A percentile compares a stretch with the other conserved stretches of the same genome.
These are phyloP conservation scores for Ommatoiulus sabulosus DNA, from an alignment of 2,888 invertebrate genomes.

Conservation along the genomic window DNA sequence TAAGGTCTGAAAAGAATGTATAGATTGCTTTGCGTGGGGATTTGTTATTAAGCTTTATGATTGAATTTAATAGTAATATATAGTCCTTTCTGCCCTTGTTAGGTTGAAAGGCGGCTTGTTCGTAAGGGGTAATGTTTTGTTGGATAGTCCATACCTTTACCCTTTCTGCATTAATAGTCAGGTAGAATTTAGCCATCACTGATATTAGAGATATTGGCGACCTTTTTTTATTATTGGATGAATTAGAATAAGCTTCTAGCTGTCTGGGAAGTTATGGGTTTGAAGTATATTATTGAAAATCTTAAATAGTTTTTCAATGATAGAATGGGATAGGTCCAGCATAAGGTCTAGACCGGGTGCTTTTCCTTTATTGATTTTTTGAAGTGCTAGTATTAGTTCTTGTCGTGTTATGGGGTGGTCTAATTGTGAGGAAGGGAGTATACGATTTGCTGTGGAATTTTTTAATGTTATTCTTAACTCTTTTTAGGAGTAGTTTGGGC, in stretches of 20 bases:
- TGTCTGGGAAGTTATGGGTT: background rate
- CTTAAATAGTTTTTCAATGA: background rate
- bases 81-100: background rate
- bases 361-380: no score
- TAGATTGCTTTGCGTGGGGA: background rate
- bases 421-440: no score
- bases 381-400: no score
- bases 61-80: background rate
- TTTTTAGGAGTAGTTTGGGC: no score
- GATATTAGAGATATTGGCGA: background rate
- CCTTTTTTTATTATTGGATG: background rate
- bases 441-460: no score
- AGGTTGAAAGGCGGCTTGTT: background rate
- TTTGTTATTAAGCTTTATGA: background rate
- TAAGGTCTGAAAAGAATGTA: background rate
- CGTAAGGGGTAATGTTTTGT: background rate
- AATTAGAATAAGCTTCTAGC: no score
- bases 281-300: background rate
- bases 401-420: no score
- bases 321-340: no score
- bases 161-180: background rate
- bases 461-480: no score
- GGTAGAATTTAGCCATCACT: background rate
- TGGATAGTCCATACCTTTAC: background rate
- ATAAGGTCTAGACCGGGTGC: no score